phyloP scores from a whole-genome alignment of 2,797 vertebrate genomes.

The Pantherophis alleghaniensis region DNA sequence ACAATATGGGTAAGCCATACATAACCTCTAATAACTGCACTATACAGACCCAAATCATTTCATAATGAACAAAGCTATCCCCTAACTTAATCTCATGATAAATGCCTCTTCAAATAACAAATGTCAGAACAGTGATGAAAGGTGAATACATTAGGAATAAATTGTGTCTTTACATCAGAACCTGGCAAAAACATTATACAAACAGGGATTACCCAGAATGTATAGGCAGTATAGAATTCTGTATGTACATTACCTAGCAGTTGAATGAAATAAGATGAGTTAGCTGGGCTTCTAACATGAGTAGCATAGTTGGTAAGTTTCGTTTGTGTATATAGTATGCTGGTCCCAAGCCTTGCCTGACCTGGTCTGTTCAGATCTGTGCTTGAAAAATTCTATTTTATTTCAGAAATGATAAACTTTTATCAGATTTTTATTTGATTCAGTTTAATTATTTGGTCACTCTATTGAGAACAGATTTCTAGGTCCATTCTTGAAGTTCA shows the following conservation, averaged over 20 bases:
- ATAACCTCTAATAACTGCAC: not conserved
- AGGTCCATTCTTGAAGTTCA: not conserved
- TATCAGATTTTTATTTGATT: not conserved
- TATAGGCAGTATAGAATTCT: not conserved
- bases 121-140: not conserved
- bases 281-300: not conserved
- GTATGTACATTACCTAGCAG: not conserved
- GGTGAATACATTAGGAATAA: not conserved
- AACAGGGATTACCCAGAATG: not conserved
- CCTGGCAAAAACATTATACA: too few species aligned
- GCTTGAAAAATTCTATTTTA: not conserved
- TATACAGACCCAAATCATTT: not conserved
- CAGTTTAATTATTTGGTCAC: not conserved
- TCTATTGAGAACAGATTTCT: not conserved
- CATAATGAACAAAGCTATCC: not conserved
- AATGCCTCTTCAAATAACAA: not conserved
- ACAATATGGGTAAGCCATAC: too few species aligned
- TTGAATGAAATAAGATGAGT: not conserved
- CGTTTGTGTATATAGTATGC: not conserved
- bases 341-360: not conserved
- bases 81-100: not conserved
- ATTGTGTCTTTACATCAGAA: not conserved
- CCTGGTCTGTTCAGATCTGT: not conserved
- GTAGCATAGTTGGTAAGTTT: not conserved
- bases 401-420: not conserved